Conservation (phyloP, 2,113 vertebrate species). For the Poeciliopsis turrubarensis region DNA sequence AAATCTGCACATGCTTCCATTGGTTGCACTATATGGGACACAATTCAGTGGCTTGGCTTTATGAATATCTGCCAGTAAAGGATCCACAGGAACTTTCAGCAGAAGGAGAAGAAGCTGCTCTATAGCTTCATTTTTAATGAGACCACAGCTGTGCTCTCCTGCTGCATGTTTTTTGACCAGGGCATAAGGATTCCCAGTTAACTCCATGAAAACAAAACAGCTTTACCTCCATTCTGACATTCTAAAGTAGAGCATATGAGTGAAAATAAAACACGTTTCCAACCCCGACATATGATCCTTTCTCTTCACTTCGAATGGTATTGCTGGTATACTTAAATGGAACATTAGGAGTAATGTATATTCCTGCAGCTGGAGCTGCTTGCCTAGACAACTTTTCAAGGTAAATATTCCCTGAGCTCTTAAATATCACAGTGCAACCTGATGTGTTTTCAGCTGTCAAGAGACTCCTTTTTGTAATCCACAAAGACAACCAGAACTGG, state of each 20-base stretch:
- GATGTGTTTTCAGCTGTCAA: conserved; percentile 23
- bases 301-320: conserved; percentile 7
- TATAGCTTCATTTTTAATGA: not conserved
- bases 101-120: not conserved
- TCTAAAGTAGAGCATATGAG: not conserved
- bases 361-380: conserved; percentile 7
- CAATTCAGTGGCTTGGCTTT: conserved; percentile 1
- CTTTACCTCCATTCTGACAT: not conserved
- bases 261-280: not conserved
- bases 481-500: conserved; percentile 1
- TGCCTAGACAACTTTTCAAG: conserved; percentile 17
- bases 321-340: not conserved
- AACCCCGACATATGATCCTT: not conserved
- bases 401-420: conserved; percentile 34
- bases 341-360: conserved; percentile 1
- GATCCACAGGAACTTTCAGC: conserved; percentile 20
- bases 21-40: conserved; percentile 19
- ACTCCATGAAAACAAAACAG: not conserved
- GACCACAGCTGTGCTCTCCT: conserved; percentile 12
- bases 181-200: not conserved
- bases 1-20: conserved; percentile 21
- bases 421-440: conserved; percentile 25
- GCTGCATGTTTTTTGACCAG: not conserved
- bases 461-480: conserved; percentile 10
- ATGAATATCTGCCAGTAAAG: conserved; percentile 37